Conservation (phyloP, 2,888 invertebrate genomes). For the Lysandra bellargus region DNA sequence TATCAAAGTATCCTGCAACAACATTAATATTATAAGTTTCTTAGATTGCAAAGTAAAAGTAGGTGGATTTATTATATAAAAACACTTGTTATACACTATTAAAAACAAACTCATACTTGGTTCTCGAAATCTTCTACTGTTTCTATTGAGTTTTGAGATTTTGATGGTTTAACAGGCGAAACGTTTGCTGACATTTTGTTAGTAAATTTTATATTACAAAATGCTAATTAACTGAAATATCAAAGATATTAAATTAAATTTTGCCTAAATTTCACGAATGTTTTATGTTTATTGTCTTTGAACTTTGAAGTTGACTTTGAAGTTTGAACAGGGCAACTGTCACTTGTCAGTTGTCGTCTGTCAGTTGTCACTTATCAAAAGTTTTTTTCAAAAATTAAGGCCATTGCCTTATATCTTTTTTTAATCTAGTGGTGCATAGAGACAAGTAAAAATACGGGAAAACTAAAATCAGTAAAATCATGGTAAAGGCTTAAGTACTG, state of each 20-base stretch:
- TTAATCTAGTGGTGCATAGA: too few species aligned
- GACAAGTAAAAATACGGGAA: too few species aligned
- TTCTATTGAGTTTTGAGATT: slow-evolving; percentile 58
- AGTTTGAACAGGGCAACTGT: background rate
- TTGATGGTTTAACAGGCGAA: slow-evolving; percentile 53
- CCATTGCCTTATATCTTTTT: too few species aligned
- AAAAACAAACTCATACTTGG: slow-evolving; percentile 55
- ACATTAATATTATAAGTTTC: slow-evolving; percentile 38
- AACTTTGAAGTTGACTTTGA: too few species aligned
- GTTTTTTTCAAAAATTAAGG: too few species aligned
- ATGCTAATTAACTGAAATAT: slow-evolving; percentile 25
- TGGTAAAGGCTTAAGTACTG: too few species aligned
- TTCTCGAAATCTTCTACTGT: slow-evolving; percentile 66
- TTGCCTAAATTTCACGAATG: background rate
- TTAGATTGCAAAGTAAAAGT: slow-evolving; percentile 46
- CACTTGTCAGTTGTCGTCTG: background rate
- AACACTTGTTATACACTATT: background rate
- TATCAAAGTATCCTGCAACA: slow-evolving; percentile 82
- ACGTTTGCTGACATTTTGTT: slow-evolving; percentile 46
- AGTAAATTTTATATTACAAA: slow-evolving; percentile 31
- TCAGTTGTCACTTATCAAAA: background rate
- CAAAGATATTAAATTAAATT: slow-evolving; percentile 20
- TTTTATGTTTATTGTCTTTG: slow-evolving; percentile 16
- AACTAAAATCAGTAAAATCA: too few species aligned
- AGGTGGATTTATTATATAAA: slow-evolving; percentile 53